Conservation (phyloP, 2,888 invertebrate species). For the Lasioglossum vierecki region DNA sequence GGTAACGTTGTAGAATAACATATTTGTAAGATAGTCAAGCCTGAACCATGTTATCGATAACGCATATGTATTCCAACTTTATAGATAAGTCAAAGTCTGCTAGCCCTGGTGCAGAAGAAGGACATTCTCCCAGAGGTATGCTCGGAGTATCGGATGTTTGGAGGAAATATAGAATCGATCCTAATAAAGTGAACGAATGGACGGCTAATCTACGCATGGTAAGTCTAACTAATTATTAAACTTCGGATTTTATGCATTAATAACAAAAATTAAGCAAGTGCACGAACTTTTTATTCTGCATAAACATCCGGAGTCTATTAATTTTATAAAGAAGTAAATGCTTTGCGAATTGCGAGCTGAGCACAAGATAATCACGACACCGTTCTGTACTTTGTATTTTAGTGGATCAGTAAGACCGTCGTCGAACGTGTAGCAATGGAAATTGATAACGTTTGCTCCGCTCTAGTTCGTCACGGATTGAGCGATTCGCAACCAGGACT, state of each 20-base stretch:
- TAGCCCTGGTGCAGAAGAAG: conserved; percentile 83
- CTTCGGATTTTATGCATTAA: too few species aligned
- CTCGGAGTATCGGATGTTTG: conserved; percentile 85
- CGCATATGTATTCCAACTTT: conserved; percentile 20
- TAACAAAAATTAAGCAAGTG: too few species aligned
- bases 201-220: conserved; percentile 91
- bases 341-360: background rate
- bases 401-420: conserved; percentile 95
- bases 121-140: conserved; percentile 83
- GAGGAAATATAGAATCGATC: conserved; percentile 88
- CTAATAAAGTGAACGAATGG: conserved; percentile 90
- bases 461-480: conserved; percentile 89
- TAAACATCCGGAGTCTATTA: too few species aligned
- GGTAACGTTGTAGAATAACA: conserved; percentile 74
- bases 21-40: background rate
- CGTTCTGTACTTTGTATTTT: conserved; percentile 67
- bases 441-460: conserved; percentile 89
- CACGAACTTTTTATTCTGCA: too few species aligned
- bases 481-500: conserved; percentile 88
- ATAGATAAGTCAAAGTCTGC: conserved; percentile 81
- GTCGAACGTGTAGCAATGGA: conserved; percentile 90
- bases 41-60: conserved; percentile 10
- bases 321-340: background rate
- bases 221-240: conserved; percentile 50
- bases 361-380: background rate